These are phyloP conservation scores for Myotis myotis DNA, from an alignment of 2,797 vertebrate species.

Conservation along the genomic window DNA sequence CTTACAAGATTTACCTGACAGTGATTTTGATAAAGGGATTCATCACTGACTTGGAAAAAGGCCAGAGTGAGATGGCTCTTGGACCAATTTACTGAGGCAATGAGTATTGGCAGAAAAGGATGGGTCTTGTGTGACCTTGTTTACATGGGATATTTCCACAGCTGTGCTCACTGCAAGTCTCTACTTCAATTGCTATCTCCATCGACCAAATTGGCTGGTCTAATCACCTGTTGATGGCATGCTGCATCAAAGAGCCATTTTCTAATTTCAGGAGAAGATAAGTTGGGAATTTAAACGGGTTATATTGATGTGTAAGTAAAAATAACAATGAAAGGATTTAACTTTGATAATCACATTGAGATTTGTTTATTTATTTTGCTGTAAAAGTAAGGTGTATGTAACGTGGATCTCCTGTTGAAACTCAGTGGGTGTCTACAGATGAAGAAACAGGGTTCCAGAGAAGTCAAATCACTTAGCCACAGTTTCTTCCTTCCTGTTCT, in stretches of 20 bases:
- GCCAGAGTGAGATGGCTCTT: constrained; percentile 69
- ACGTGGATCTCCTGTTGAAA: neutral
- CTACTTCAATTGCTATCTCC: constrained; percentile 50
- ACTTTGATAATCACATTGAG: neutral
- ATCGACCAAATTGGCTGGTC: neutral
- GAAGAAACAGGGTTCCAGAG: neutral
- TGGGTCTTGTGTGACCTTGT: constrained; percentile 53
- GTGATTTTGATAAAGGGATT: constrained; percentile 78
- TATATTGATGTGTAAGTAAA: constrained; percentile 31
- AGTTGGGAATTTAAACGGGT: neutral
- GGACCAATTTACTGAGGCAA: constrained; percentile 25
- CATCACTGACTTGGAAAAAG: constrained; percentile 62
- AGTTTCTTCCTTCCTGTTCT: neutral
- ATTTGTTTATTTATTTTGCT: neutral
- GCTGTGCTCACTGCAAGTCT: constrained; percentile 49
- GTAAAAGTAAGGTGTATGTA: neutral
- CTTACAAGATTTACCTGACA: constrained; percentile 78
- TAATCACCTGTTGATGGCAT: constrained; percentile 44
- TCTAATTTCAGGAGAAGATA: constrained; percentile 47
- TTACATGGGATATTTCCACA: constrained; percentile 68
- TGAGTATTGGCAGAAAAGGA: constrained; percentile 53
- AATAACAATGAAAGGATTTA: constrained; percentile 42
- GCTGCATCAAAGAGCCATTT: neutral
- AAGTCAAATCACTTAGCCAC: neutral
- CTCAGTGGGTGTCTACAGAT: neutral